Conservation (phyloP, 2,888 invertebrate species). For the Linnaemya vulpina region DNA sequence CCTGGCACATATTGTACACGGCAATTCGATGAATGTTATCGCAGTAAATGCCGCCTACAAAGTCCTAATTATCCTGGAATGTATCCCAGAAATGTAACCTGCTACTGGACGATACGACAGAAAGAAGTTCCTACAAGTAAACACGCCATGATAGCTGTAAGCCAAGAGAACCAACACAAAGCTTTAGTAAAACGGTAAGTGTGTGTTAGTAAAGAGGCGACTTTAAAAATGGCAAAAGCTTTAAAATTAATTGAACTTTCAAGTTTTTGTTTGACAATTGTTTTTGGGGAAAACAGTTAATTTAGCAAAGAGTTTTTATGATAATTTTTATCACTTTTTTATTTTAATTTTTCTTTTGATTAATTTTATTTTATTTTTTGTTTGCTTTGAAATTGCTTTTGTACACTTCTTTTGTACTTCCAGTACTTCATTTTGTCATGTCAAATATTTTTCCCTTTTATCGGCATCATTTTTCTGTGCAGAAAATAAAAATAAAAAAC, state of each 20-base stretch:
- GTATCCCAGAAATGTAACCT: conserved; percentile 91
- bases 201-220: no score
- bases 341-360: not conserved
- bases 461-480: not conserved
- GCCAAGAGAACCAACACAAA: conserved; percentile 89
- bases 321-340: not conserved
- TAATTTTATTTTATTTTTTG: not conserved
- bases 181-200: conserved; percentile 81
- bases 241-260: no score
- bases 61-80: conserved; percentile 96
- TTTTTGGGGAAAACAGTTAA: no score
- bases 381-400: not conserved
- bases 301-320: not conserved
- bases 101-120: conserved; percentile 93
- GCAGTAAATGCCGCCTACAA: conserved; percentile 92
- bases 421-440: conserved; percentile 7
- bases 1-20: conserved; percentile 93
- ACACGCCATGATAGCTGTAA: conserved; percentile 94
- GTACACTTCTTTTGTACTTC: not conserved
- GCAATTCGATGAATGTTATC: conserved; percentile 92
- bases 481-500: not conserved
- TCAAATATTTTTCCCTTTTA: not conserved
- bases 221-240: no score
- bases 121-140: conserved; percentile 94
- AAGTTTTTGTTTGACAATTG: not conserved